Percentiles rank a stretch among this genome's conserved stretches.
Conservation (phyloP, 2,797 vertebrate species). For the Crenichthys baileyi region DNA sequence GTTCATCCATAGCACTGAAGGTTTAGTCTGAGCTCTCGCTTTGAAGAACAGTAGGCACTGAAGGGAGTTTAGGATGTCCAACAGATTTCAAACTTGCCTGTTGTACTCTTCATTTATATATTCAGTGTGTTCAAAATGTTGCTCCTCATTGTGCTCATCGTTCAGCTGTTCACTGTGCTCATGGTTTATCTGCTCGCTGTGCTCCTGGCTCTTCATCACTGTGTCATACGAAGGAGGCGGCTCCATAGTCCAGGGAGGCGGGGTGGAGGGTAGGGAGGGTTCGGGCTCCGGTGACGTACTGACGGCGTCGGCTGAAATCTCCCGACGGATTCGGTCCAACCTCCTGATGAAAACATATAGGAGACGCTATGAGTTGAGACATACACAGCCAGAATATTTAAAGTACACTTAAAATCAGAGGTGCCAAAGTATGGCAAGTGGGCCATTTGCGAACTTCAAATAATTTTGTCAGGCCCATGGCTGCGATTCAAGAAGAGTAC, state of each 20-base stretch:
- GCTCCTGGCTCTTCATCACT: slow-evolving; percentile 83
- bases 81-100: slow-evolving; percentile 35
- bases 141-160: background rate
- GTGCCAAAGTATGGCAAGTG: background rate
- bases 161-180: slow-evolving; percentile 24
- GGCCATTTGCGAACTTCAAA: no score
- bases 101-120: background rate
- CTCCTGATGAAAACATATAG: slow-evolving; percentile 53
- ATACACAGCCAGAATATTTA: background rate
- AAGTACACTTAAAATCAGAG: background rate
- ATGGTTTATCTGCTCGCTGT: slow-evolving; percentile 55
- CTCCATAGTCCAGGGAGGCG: slow-evolving; percentile 82
- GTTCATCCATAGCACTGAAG: slow-evolving; percentile 21
- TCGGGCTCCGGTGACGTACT: slow-evolving; percentile 55
- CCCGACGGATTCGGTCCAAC: slow-evolving; percentile 83
- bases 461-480: no score
- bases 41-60: slow-evolving; percentile 42
- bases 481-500: background rate
- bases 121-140: background rate
- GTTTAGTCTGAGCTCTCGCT: background rate
- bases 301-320: slow-evolving; percentile 76
- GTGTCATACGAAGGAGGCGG: slow-evolving; percentile 81
- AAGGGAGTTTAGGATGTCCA: slow-evolving; percentile 2
- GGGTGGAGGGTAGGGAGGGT: slow-evolving; percentile 61
- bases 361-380: background rate